Percentiles rank a stretch among this genome's conserved stretches.
Conservation (phyloP, 1,140 invertebrate genomes). For the Drosophila ohnishii region DNA sequence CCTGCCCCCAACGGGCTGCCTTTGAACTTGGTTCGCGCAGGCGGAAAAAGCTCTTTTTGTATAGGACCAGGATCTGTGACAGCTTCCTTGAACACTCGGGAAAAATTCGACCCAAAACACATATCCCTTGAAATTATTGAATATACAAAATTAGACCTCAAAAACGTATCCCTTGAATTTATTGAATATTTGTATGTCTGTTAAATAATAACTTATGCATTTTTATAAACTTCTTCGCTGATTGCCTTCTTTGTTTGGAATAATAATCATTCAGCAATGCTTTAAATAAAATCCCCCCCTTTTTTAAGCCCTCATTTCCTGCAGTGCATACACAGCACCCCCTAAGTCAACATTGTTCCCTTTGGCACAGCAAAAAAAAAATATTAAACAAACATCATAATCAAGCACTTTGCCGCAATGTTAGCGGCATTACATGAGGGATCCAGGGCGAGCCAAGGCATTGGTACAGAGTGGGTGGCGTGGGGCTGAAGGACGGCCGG, state of each 20-base stretch:
- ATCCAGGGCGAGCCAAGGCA: constrained; percentile 2
- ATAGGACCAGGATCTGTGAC: constrained; percentile 34
- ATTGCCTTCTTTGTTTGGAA: neutral
- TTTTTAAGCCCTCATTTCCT: constrained; percentile 22
- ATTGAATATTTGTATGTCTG: neutral
- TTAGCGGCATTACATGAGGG: constrained; percentile 38
- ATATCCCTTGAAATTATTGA: neutral
- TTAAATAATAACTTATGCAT: neutral
- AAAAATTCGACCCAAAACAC: neutral
- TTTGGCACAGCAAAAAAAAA: constrained; percentile 36
- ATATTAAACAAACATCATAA: constrained; percentile 75
- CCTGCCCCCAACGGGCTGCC: constrained; percentile 30
- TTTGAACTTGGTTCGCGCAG: constrained; percentile 64
- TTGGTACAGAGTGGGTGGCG: neutral
- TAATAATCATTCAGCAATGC: neutral
- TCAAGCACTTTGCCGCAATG: constrained; percentile 70
- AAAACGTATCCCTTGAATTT: neutral
- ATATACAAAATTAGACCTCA: neutral
- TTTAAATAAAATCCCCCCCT: neutral
- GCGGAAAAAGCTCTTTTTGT: constrained; percentile 32
- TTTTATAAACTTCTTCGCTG: neutral
- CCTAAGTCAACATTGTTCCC: constrained; percentile 39
- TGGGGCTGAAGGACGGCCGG: constrained; percentile 19
- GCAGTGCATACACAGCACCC: constrained; percentile 36
- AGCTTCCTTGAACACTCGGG: constrained; percentile 28